These are phyloP conservation scores for Platichthys flesus DNA, from an alignment of 2,113 vertebrate genomes.

Conservation along the genomic window DNA sequence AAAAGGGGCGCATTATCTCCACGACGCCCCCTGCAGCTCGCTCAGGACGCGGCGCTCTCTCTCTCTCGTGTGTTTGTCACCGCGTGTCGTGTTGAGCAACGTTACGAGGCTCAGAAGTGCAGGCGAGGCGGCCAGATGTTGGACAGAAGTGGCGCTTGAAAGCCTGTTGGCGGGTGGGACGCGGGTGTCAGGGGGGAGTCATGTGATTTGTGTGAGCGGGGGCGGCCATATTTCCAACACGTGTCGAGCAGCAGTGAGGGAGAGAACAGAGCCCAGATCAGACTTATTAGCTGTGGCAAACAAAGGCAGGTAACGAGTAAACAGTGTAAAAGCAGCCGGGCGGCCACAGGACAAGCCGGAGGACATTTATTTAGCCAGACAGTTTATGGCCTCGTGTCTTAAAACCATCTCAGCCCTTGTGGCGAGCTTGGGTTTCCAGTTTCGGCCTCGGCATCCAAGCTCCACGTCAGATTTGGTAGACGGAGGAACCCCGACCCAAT, in stretches of 20 bases:
- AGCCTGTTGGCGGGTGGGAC: slow-evolving; percentile 81
- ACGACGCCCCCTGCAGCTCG: neutral
- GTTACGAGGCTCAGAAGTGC: slow-evolving; percentile 27
- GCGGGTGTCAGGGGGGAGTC: slow-evolving; percentile 86
- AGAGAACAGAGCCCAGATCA: neutral
- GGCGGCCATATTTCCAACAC: slow-evolving; percentile 60
- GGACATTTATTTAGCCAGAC: slow-evolving; percentile 61
- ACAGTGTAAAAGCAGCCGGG: slow-evolving; percentile 25
- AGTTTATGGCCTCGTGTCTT: slow-evolving; percentile 64
- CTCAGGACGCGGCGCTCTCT: slow-evolving; percentile 30
- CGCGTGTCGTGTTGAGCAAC: slow-evolving; percentile 40
- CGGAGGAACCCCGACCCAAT: slow-evolving; percentile 31
- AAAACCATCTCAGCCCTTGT: slow-evolving; percentile 56
- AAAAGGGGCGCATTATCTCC: slow-evolving; percentile 38
- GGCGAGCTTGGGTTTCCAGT: slow-evolving; percentile 47
- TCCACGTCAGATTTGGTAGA: slow-evolving; percentile 39
- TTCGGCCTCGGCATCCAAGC: slow-evolving; percentile 43
- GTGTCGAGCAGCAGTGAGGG: slow-evolving; percentile 50
- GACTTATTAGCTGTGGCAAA: neutral
- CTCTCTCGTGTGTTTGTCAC: slow-evolving; percentile 13
- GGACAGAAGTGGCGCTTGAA: slow-evolving; percentile 34
- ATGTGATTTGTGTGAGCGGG: slow-evolving; percentile 65
- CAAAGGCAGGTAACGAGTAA: slow-evolving; percentile 12
- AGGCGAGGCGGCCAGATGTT: slow-evolving; percentile 47
- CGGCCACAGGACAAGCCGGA: slow-evolving; percentile 33